These are phyloP conservation scores for Scrobipalpa costella DNA, from an alignment of 2,888 invertebrate genomes.

Conservation along the genomic window DNA sequence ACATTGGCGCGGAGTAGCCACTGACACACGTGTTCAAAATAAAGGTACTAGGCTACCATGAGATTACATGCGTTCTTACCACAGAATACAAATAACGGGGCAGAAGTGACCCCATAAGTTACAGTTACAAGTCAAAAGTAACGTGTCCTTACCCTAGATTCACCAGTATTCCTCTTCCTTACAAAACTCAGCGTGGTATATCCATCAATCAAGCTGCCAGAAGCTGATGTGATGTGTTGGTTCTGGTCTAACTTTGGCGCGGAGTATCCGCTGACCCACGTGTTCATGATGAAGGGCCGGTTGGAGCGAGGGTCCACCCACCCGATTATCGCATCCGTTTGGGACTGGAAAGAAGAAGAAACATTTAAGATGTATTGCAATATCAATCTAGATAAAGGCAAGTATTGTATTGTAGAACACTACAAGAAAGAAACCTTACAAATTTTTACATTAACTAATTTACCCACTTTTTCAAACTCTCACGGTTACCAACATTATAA, in stretches of 20 bases:
- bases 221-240: conserved; percentile 87
- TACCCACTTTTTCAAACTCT: too few relatives aligned
- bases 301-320: conserved; percentile 91
- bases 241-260: conserved; percentile 86
- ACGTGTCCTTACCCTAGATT: conserved; percentile 66
- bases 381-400: too few relatives aligned
- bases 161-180: conserved; percentile 88
- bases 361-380: too few relatives aligned
- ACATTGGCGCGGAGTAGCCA: too few relatives aligned
- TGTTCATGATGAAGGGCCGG: conserved; percentile 92
- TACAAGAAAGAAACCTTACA: too few relatives aligned
- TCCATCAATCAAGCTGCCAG: conserved; percentile 87
- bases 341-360: conserved; percentile 78
- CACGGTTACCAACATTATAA: too few relatives aligned
- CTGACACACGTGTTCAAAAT: too few relatives aligned
- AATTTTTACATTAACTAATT: too few relatives aligned
- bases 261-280: conserved; percentile 90
- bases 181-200: conserved; percentile 89
- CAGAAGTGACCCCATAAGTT: too few relatives aligned
- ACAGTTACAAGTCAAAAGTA: background rate
- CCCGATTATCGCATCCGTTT: conserved; percentile 93
- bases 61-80: background rate
- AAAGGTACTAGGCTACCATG: background rate
- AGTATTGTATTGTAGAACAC: too few relatives aligned
- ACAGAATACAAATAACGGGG: background rate